Conservation (phyloP, 2,113 vertebrate species). For the Orthonyx spaldingii region DNA sequence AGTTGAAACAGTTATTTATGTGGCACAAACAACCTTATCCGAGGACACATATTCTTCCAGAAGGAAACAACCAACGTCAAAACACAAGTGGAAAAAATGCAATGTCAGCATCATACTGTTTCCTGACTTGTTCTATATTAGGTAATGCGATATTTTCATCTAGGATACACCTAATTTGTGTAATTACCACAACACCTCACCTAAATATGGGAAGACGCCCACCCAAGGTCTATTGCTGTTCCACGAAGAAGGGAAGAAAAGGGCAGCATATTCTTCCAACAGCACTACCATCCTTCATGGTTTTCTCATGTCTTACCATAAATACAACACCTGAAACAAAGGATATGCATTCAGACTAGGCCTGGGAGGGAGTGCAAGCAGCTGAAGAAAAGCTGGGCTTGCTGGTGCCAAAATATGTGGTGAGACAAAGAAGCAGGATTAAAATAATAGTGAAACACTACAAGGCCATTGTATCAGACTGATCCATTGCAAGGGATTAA, state of each 20-base stretch:
- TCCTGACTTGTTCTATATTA: constrained; percentile 38
- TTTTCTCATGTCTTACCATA: not conserved
- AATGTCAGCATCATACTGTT: constrained; percentile 18
- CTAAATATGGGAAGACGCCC: constrained; percentile 5
- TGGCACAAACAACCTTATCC: not conserved
- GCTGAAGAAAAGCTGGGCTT: not conserved
- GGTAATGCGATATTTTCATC: not conserved
- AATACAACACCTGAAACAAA: not conserved
- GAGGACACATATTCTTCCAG: not conserved
- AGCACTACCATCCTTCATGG: not conserved
- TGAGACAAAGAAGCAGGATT: not conserved
- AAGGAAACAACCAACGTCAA: constrained; percentile 10
- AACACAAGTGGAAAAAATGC: constrained; percentile 8
- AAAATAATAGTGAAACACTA: not conserved
- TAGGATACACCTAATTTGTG: not conserved
- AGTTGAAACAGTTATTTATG: not conserved
- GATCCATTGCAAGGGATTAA: not conserved
- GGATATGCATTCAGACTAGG: not conserved
- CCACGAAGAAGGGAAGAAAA: not conserved
- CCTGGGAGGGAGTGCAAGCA: not conserved
- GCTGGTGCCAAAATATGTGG: not conserved
- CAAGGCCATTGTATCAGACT: not conserved
- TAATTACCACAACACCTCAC: not conserved
- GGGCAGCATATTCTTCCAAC: not conserved
- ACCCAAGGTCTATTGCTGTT: constrained; percentile 5